A percentile compares a stretch with the other conserved stretches of the same genome.
phyloP scores from a whole-genome alignment of 2,113 vertebrate genomes.

The Coryphaenoides rupestris region DNA sequence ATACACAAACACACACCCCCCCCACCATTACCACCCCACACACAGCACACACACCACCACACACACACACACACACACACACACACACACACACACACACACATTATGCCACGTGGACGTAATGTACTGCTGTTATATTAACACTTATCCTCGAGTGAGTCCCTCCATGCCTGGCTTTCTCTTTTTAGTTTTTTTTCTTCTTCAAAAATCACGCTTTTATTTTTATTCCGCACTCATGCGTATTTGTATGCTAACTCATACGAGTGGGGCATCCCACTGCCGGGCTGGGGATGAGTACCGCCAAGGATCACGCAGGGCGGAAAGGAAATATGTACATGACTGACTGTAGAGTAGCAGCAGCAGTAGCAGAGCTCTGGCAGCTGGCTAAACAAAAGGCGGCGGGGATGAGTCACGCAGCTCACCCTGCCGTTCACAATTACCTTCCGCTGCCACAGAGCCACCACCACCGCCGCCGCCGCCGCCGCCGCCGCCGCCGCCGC shows the following conservation, averaged over 20 bases:
- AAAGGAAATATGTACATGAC: slow-evolving; percentile 65
- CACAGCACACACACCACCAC: slow-evolving; percentile 3
- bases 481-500: too few relatives aligned
- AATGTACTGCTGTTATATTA: slow-evolving; percentile 60
- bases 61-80: slow-evolving; percentile 3
- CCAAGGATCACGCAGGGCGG: slow-evolving; percentile 61
- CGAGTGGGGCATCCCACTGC: slow-evolving; percentile 59
- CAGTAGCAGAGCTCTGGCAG: slow-evolving; percentile 56
- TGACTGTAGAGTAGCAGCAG: slow-evolving; percentile 70
- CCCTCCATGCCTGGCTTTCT: slow-evolving; percentile 43
- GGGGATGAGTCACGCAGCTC: slow-evolving; percentile 50
- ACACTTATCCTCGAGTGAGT: slow-evolving; percentile 59
- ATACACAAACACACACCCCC: slow-evolving; percentile 12
- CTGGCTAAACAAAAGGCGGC: slow-evolving; percentile 66
- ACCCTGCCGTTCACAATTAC: slow-evolving; percentile 54
- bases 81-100: slow-evolving; percentile 33
- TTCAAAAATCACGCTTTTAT: too few relatives aligned
- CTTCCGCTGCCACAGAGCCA: slow-evolving; percentile 47
- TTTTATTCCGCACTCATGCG: slow-evolving; percentile 61
- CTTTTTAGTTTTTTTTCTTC: too few relatives aligned
- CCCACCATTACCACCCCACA: neutral
- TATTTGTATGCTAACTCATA: slow-evolving; percentile 67
- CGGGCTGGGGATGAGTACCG: slow-evolving; percentile 69
- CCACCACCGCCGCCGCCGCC: too few relatives aligned
- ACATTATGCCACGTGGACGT: slow-evolving; percentile 42